Conservation (phyloP, 1,140 invertebrate genomes). For the Akabosia matsudoensis region DNA sequence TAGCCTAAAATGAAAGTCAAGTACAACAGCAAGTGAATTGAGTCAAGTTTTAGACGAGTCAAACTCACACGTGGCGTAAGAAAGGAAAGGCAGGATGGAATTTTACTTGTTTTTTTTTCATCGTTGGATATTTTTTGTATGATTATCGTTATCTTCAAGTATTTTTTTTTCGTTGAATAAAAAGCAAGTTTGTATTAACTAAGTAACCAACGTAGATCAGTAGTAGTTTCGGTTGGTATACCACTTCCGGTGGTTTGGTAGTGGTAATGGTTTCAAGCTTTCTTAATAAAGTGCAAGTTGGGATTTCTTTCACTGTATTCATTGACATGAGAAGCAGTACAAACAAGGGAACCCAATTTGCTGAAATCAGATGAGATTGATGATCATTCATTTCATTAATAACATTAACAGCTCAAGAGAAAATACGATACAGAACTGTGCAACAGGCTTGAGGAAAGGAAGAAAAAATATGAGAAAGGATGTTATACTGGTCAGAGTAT, state of each 20-base stretch:
- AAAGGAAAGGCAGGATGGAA: not conserved
- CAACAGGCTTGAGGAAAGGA: not conserved
- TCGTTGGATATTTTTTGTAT: too few relatives aligned
- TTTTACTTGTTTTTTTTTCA: too few relatives aligned
- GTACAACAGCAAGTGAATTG: not conserved
- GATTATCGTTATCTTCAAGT: not conserved
- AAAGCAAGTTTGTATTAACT: not conserved
- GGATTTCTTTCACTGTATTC: not conserved
- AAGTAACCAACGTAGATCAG: not conserved
- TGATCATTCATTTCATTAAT: not conserved
- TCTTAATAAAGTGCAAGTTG: not conserved
- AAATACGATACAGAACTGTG: not conserved
- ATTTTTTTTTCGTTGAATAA: too few relatives aligned
- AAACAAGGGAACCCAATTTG: not conserved
- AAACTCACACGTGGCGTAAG: not conserved
- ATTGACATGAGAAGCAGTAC: not conserved
- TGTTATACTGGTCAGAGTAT: not conserved
- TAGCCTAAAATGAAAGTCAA: not conserved
- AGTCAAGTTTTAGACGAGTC: not conserved
- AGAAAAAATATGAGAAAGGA: not conserved
- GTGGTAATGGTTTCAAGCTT: not conserved
- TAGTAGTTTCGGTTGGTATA: not conserved
- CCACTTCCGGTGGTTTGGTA: not conserved
- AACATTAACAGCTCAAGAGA: not conserved
- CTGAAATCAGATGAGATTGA: not conserved